Conservation (phyloP, 2,797 vertebrate genomes). For the Propithecus perrieri region DNA sequence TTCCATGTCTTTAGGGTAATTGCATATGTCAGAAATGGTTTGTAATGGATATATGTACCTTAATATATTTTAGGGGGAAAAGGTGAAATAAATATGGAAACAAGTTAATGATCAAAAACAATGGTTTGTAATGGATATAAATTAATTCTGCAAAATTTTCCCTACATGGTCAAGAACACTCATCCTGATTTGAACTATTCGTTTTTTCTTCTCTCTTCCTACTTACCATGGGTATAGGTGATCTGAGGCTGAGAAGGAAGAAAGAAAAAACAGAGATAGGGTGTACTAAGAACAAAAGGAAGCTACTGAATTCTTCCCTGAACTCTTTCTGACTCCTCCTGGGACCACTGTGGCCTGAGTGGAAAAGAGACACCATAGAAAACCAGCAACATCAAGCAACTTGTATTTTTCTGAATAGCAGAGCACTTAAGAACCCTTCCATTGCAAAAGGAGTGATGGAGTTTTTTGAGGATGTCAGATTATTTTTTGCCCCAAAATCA, state of each 20-base stretch:
- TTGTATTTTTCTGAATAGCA: not conserved
- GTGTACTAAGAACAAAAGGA: not conserved
- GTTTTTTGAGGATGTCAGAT: not conserved
- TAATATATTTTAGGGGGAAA: not conserved
- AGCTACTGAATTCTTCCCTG: not conserved
- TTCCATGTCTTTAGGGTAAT: not conserved
- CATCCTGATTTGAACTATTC: not conserved
- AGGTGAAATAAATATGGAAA: not conserved
- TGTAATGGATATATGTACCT: not conserved
- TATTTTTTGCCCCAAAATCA: not conserved
- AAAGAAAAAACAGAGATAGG: not conserved
- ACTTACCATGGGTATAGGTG: not conserved
- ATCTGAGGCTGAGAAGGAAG: not conserved
- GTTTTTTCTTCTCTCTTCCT: not conserved
- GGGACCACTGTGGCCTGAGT: not conserved
- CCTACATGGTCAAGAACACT: not conserved
- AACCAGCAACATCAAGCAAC: not conserved
- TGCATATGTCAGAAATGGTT: slow-evolving; percentile 23
- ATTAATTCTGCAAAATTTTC: not conserved
- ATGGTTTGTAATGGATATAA: not conserved
- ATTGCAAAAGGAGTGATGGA: not conserved
- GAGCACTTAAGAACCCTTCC: not conserved
- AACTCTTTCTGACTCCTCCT: not conserved
- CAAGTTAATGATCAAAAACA: not conserved
- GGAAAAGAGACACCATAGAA: not conserved